These are phyloP conservation scores for Beris chalybata DNA, from an alignment of 2,888 invertebrate genomes.

Conservation along the genomic window DNA sequence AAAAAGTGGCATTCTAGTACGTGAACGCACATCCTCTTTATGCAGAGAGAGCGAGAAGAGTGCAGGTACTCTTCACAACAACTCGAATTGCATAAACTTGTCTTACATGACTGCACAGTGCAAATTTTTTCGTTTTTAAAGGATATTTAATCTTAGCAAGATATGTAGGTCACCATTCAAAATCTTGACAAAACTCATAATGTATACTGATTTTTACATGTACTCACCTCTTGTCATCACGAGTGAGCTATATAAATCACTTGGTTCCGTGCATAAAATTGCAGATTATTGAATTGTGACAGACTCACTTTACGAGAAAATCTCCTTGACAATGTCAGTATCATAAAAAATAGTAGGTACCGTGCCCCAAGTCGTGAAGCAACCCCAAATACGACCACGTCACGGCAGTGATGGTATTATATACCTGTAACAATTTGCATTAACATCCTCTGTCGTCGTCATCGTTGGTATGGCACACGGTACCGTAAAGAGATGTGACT, in stretches of 20 bases:
- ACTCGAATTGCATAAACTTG: too few species aligned
- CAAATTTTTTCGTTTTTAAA: too few species aligned
- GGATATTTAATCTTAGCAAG: too few species aligned
- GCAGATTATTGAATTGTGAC: slow-evolving; percentile 30
- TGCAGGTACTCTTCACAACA: too few species aligned
- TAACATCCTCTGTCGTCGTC: slow-evolving; percentile 34
- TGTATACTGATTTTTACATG: too few species aligned
- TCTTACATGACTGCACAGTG: too few species aligned
- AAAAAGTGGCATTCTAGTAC: too few species aligned
- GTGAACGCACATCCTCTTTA: too few species aligned
- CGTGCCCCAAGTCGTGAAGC: not conserved
- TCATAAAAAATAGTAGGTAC: slow-evolving; percentile 14
- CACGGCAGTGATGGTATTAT: slow-evolving; percentile 11
- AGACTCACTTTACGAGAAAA: slow-evolving; percentile 26
- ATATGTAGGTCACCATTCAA: too few species aligned
- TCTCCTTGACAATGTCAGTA: slow-evolving; percentile 28
- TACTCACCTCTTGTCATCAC: not conserved
- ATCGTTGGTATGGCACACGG: slow-evolving; percentile 35
- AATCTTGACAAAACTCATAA: too few species aligned
- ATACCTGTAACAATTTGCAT: slow-evolving; percentile 39
- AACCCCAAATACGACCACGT: not conserved
- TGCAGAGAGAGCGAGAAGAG: too few species aligned
- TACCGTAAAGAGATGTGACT: slow-evolving; percentile 37
- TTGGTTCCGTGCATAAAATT: slow-evolving; percentile 21
- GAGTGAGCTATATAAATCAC: slow-evolving; percentile 15